phyloP scores from a whole-genome alignment of 2,888 invertebrate species.

The Lumbricus terrestris region DNA sequence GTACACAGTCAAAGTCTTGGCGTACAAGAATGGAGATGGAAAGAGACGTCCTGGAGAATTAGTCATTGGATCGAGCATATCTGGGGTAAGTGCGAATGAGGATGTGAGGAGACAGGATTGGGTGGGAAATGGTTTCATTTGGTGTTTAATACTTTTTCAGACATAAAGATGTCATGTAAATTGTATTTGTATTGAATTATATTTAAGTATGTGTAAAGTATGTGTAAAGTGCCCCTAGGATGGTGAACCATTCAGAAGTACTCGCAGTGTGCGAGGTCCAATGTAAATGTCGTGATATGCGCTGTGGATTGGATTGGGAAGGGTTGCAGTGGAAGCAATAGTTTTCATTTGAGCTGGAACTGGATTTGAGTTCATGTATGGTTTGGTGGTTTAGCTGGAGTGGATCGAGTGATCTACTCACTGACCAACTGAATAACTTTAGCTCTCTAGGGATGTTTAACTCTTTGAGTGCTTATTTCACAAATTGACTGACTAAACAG shows the following conservation, averaged over 20 bases:
- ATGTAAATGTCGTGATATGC: not conserved
- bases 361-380: no score
- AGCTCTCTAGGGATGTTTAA: not conserved
- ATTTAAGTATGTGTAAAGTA: no score
- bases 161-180: not conserved
- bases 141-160: not conserved
- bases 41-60: conserved; percentile 51
- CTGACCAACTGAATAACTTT: not conserved
- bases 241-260: no score
- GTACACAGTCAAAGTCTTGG: conserved; percentile 53
- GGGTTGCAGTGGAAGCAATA: not conserved
- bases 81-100: conserved; percentile 50
- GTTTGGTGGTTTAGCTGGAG: not conserved
- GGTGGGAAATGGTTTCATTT: not conserved
- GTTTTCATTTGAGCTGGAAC: not conserved
- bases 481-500: not conserved
- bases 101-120: not conserved
- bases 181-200: no score
- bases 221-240: no score
- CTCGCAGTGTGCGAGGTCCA: no score
- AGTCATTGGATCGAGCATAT: conserved; percentile 55
- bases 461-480: not conserved
- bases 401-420: not conserved
- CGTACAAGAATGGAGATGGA: conserved; percentile 58
- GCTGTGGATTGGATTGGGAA: not conserved